Base-by-base conservation (phyloP, 2,888 invertebrate genomes). In the Eudasyphora cyanicolor region DNA sequence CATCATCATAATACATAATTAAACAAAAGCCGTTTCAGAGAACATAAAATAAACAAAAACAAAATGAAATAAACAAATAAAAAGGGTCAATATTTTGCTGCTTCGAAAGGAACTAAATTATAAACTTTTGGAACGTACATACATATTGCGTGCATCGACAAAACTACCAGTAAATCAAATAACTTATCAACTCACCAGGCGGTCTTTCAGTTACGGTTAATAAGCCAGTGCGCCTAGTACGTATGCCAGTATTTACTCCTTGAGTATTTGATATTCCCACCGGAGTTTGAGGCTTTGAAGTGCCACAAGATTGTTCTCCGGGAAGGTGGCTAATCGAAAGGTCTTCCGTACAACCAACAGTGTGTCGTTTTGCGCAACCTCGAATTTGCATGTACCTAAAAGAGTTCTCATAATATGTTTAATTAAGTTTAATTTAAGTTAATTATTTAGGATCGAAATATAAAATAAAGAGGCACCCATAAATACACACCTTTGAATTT, bases 181-280 rank as follows among this genome's bases (percentile, higher is more conserved):
- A 45, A n/a, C 12, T 45, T 12, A 32, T 78, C 12, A 77, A 88
- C 92, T 92, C 93, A 97, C 97, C 97, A 92, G 97, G 97, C 19
- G 96, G 96, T 85, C 97, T 93, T 91, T 97, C 97, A 88, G 96
- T 97, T 29, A 97, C 98, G 0, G 97, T 97, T 35, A 96, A 93
- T 12, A 98, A 93, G 86, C 98, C 97, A 5, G 96, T 96, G 79
- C 97, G 93, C 86, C 97, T 93, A 57, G 96, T 95, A 86, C 97
- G 93, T 86, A 95, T 94, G 82, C 90, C 91, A 49, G 88, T 85
- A 64, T 74, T 84, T 12, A 79, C 60, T 45, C 88, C 86, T 10
- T 88, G 87, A 60, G 88, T 82, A 21, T 76, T 84, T 29, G 81
- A 85, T 3, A 87, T 80, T 27, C 64, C 79, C 7, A 62, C 69